These are phyloP conservation scores for Eupithecia exiguata DNA, from an alignment of 2,888 invertebrate genomes.

Conservation along the genomic window DNA sequence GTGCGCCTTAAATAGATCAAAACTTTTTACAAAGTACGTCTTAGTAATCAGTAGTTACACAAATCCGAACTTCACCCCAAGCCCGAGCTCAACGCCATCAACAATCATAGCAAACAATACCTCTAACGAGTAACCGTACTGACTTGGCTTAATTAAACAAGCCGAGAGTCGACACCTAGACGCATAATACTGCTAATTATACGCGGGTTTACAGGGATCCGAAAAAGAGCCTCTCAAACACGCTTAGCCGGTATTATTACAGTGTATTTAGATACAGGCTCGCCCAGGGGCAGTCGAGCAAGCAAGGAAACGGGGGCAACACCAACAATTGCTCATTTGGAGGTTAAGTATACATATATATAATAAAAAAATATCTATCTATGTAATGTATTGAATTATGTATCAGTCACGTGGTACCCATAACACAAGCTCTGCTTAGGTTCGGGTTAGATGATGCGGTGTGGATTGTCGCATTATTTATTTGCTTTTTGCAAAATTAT, in stretches of 20 bases:
- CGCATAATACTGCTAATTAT: slow-evolving; percentile 83
- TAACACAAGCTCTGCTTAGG: too few relatives aligned
- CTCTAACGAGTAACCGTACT: slow-evolving; percentile 76
- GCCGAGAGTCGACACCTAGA: slow-evolving; percentile 80
- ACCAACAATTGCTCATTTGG: neutral
- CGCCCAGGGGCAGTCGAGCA: neutral
- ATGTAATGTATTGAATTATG: too few relatives aligned
- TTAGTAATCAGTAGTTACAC: slow-evolving; percentile 5
- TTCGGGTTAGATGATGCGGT: too few relatives aligned
- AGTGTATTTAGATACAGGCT: slow-evolving; percentile 73
- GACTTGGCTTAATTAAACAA: slow-evolving; percentile 83
- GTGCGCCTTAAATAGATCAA: slow-evolving; percentile 1
- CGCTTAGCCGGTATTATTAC: slow-evolving; percentile 84
- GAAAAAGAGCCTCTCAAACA: slow-evolving; percentile 83
- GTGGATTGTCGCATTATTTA: too few relatives aligned
- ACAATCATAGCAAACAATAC: slow-evolving; percentile 62
- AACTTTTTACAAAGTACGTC: neutral
- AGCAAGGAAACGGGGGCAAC: neutral
- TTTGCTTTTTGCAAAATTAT: too few relatives aligned
- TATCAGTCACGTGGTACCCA: too few relatives aligned
- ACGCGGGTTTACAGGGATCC: slow-evolving; percentile 82
- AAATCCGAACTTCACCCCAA: slow-evolving; percentile 26
- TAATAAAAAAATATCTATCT: too few relatives aligned
- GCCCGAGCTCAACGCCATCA: slow-evolving; percentile 53
- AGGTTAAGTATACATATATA: too few relatives aligned